Evolutionary conservation across 92 coral and sea anemone species (phyloP).

Genomic region (Heteractis magnifica): DNA sequence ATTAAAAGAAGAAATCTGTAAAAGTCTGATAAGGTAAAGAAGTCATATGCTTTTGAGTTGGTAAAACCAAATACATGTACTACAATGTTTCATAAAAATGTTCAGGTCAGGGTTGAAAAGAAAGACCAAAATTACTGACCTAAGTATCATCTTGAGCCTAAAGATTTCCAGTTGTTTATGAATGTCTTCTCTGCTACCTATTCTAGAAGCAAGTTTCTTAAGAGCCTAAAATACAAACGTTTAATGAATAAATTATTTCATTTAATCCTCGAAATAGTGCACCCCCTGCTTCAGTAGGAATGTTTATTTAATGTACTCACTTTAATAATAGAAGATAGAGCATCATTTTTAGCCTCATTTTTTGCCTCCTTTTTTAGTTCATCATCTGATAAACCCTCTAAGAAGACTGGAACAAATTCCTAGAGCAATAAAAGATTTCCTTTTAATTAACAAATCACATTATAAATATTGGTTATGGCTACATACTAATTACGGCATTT

Average conservation of each 20-base stretch:
- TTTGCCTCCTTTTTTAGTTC: slow-evolving; percentile 98
- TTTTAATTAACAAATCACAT: not conserved
- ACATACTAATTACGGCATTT: too few species aligned
- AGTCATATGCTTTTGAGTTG: not conserved
- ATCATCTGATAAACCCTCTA: slow-evolving; percentile 94
- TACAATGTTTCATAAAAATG: not conserved
- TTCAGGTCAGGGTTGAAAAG: not conserved
- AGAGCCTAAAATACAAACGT: slow-evolving; percentile 60
- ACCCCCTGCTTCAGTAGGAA: not conserved
- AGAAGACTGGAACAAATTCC: slow-evolving; percentile 96
- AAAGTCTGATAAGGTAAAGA: slow-evolving; percentile 50
- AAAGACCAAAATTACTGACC: slow-evolving; percentile 48
- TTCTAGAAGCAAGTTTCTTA: slow-evolving; percentile 77
- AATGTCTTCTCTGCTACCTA: slow-evolving; percentile 82
- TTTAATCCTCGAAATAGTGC: not conserved
- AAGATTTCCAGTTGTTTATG: slow-evolving; percentile 91
- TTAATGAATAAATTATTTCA: not conserved
- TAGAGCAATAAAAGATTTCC: slow-evolving; percentile 9
- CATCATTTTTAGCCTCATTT: slow-evolving; percentile 95
- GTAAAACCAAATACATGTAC: too few species aligned
- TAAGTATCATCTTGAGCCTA: slow-evolving; percentile 96
- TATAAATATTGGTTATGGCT: not conserved
- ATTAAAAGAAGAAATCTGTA: slow-evolving; percentile 98
- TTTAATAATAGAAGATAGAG: slow-evolving; percentile 95
- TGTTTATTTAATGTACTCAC: slow-evolving; percentile 20